These are phyloP conservation scores for Aphis craccivora DNA, from an alignment of 1,140 invertebrate species.

Conservation along the genomic window DNA sequence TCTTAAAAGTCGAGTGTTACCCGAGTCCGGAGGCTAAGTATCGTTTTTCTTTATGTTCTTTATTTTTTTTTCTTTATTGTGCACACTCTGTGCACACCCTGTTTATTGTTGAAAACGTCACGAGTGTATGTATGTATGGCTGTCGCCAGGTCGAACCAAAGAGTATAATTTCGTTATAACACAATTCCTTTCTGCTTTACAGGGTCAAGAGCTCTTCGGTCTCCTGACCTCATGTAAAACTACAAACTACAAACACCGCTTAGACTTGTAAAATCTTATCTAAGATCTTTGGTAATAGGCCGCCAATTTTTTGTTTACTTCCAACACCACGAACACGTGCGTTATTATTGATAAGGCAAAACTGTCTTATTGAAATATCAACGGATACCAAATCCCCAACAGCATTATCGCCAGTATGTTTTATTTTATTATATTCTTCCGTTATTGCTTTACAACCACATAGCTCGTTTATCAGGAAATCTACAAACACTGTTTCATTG, in stretches of 20 bases:
- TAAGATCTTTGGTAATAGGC: neutral
- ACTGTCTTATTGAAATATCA: neutral
- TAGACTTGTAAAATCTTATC: neutral
- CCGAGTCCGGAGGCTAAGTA: neutral
- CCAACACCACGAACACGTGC: no score
- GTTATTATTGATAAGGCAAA: neutral
- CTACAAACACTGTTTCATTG: neutral
- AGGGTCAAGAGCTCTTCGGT: constrained; percentile 46
- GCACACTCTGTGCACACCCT: neutral
- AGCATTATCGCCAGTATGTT: neutral
- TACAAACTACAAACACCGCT: neutral
- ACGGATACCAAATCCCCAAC: neutral
- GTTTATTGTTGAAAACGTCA: constrained; percentile 53
- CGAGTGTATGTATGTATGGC: constrained; percentile 2
- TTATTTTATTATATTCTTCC: neutral
- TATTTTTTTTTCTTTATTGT: neutral
- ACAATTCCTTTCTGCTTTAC: neutral
- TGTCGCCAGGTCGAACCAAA: neutral
- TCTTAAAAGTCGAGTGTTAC: constrained; percentile 42
- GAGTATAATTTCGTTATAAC: constrained; percentile 42
- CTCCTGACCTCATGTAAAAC: neutral
- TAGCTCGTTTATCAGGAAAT: neutral
- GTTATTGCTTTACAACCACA: neutral
- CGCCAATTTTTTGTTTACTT: neutral
- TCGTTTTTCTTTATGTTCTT: constrained; percentile 45